These are phyloP conservation scores for Anableps anableps DNA, from an alignment of 2,797 vertebrate species.

Conservation along the genomic window DNA sequence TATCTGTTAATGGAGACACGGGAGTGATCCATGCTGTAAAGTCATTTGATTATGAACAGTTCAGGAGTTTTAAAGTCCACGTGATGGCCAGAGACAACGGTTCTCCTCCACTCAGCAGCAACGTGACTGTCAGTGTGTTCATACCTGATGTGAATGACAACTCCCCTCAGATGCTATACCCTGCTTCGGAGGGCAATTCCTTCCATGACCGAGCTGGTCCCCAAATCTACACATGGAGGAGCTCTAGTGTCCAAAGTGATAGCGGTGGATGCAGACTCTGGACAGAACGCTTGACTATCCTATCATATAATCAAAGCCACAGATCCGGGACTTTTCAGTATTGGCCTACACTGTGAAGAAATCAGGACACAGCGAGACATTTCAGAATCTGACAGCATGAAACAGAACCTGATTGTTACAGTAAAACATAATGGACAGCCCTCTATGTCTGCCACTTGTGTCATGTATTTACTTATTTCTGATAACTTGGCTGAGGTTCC, in stretches of 20 bases:
- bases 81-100: constrained; percentile 80
- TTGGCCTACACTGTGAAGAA: too few relatives aligned
- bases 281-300: background rate
- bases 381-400: too few relatives aligned
- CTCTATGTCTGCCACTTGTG: too few relatives aligned
- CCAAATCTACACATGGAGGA: constrained; percentile 1
- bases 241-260: background rate
- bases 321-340: constrained; percentile 77
- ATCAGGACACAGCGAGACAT: too few relatives aligned
- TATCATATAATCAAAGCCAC: constrained; percentile 76
- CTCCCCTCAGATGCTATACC: constrained; percentile 27
- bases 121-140: constrained; percentile 59
- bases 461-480: too few relatives aligned
- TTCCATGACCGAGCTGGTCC: constrained; percentile 18
- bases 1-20: constrained; percentile 70
- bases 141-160: constrained; percentile 79
- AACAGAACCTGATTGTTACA: too few relatives aligned
- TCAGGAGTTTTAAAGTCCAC: constrained; percentile 19
- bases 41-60: constrained; percentile 56
- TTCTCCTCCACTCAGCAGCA: constrained; percentile 68
- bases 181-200: constrained; percentile 24
- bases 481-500: too few relatives aligned
- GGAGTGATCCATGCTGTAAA: constrained; percentile 66
- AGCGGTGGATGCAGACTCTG: background rate
- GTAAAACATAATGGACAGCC: too few relatives aligned